A percentile compares a stretch with the other conserved stretches of the same genome.
Evolutionary conservation across 92 coral and sea anemone species (phyloP).

Genomic region (Parazoanthus atlanticus): DNA sequence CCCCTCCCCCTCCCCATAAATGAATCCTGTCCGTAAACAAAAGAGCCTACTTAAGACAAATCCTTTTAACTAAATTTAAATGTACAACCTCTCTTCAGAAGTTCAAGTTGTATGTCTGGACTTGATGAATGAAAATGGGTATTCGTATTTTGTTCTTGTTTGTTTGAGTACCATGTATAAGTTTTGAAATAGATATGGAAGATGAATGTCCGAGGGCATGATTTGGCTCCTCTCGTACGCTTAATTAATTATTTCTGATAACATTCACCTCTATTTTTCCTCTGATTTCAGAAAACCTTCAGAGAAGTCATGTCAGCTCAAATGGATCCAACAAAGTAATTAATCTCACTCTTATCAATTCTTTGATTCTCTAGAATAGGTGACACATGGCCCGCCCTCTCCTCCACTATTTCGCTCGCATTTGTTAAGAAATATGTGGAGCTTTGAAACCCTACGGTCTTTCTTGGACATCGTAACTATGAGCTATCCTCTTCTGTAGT

Average conservation of each 20-base stretch:
- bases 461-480: no score
- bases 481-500: no score
- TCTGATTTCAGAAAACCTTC: constrained; percentile 63
- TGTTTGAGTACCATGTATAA: neutral
- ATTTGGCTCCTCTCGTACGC: neutral
- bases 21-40: no score
- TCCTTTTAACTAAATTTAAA: no score
- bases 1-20: no score
- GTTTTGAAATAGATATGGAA: neutral
- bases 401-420: no score
- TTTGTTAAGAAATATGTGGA: no score
- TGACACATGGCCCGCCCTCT: no score
- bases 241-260: neutral
- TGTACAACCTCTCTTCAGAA: no score
- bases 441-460: no score
- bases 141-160: neutral
- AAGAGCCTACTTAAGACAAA: no score
- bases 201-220: neutral
- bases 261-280: neutral
- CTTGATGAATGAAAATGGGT: neutral
- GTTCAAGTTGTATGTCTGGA: neutral
- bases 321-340: constrained; percentile 70
- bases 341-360: neutral
- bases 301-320: constrained; percentile 61
- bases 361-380: neutral